These are phyloP conservation scores for Crax fasciolata DNA, from an alignment of 2,797 vertebrate species.

Conservation along the genomic window DNA sequence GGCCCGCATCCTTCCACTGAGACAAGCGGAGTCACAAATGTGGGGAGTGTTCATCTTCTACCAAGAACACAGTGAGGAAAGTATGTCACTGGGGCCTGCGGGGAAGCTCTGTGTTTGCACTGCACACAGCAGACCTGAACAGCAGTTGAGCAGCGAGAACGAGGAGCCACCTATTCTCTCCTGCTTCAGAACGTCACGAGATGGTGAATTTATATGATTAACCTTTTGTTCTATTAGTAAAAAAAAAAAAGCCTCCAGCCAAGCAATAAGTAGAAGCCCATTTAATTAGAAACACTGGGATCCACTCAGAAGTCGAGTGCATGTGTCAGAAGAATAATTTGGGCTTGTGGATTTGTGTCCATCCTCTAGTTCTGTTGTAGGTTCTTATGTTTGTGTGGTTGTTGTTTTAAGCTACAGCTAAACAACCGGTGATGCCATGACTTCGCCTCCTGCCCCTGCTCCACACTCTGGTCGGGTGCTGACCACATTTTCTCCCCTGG, in stretches of 20 bases:
- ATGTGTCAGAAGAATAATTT: background rate
- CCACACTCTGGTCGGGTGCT: background rate
- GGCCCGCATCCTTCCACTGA: background rate
- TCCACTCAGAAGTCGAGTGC: background rate
- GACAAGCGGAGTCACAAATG: background rate
- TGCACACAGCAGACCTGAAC: background rate
- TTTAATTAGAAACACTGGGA: slow-evolving; percentile 57
- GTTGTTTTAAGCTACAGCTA: background rate
- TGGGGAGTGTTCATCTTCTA: background rate
- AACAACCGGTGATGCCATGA: background rate
- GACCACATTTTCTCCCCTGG: background rate
- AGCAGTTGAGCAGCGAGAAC: slow-evolving; percentile 12
- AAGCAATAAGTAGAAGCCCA: slow-evolving; percentile 45
- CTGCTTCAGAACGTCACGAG: background rate
- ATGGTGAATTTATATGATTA: slow-evolving; percentile 73
- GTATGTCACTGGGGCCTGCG: slow-evolving; percentile 1
- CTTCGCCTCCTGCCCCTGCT: background rate
- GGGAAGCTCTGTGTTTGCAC: background rate
- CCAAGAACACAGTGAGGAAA: background rate
- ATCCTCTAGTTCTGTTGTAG: background rate
- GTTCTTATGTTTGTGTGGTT: background rate
- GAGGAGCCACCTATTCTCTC: background rate
- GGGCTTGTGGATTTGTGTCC: background rate
- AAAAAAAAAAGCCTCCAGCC: slow-evolving; percentile 68
- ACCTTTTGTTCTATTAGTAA: slow-evolving; percentile 75